Evolutionary conservation across 1,140 invertebrate species (phyloP).

Genomic region (Anoplolepis gracilipes): DNA sequence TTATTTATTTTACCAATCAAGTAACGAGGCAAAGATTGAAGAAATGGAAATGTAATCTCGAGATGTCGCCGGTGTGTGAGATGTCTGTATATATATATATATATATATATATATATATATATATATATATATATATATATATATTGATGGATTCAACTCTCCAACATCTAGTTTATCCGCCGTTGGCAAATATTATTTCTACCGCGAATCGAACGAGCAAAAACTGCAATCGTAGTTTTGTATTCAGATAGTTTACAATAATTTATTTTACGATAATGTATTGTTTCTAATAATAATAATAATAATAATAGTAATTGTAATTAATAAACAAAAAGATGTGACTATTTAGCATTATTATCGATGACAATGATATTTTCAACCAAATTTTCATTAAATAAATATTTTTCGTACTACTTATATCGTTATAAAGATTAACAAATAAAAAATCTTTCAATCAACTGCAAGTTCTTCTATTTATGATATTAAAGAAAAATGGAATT

Average conservation of each 20-base stretch:
- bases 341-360: neutral
- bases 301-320: too few relatives aligned
- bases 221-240: neutral
- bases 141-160: neutral
- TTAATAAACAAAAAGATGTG: neutral
- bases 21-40: neutral
- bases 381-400: neutral
- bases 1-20: neutral
- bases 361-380: neutral
- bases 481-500: neutral
- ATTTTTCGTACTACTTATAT: neutral
- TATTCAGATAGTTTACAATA: neutral
- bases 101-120: too few relatives aligned
- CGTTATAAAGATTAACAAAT: neutral
- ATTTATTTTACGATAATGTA: neutral
- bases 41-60: neutral
- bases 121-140: too few relatives aligned
- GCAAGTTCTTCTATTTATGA: neutral
- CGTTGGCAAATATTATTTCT: constrained; percentile 9
- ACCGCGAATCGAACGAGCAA: neutral
- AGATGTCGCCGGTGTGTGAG: neutral
- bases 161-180: constrained; percentile 26
- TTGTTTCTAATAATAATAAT: neutral
- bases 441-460: neutral
- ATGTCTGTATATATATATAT: too few relatives aligned